Percentiles rank a stretch among this genome's conserved stretches.
These are phyloP conservation scores for Rhabdornis inornatus DNA, from an alignment of 2,113 vertebrate species.

Conservation along the genomic window DNA sequence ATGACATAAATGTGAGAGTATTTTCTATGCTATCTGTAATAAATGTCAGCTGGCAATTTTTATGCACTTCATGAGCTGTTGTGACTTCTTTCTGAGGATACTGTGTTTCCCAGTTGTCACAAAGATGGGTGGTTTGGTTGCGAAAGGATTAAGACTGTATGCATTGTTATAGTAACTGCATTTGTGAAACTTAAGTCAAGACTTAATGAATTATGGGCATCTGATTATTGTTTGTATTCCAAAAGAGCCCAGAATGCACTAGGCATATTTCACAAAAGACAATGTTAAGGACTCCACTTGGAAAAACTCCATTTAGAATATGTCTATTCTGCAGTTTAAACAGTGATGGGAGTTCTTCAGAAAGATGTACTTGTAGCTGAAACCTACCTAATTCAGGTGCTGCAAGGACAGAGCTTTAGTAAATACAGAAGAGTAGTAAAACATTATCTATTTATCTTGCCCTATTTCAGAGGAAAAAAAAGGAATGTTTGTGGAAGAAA, in stretches of 20 bases:
- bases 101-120: not conserved
- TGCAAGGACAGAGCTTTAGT: not conserved
- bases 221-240: slow-evolving; percentile 16
- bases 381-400: not conserved
- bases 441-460: not conserved
- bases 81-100: not conserved
- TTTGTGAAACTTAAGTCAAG: slow-evolving; percentile 43
- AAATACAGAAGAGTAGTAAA: not conserved
- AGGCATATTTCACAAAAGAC: slow-evolving; percentile 28
- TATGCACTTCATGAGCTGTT: not conserved
- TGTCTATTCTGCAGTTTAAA: not conserved
- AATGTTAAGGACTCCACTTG: not conserved
- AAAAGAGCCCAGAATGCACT: slow-evolving; percentile 1
- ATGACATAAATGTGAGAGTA: not conserved
- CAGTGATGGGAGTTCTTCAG: not conserved
- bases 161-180: slow-evolving; percentile 33
- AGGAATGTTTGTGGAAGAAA: not conserved
- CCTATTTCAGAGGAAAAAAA: not conserved
- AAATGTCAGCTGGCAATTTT: not conserved
- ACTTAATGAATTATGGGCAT: slow-evolving; percentile 14
- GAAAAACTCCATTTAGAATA: not conserved
- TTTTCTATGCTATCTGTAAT: not conserved
- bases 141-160: not conserved
- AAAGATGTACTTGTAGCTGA: not conserved
- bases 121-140: slow-evolving; percentile 14